Base-by-base conservation (phyloP, 2,797 vertebrate genomes). In the Philypnodon macrostomus region DNA sequence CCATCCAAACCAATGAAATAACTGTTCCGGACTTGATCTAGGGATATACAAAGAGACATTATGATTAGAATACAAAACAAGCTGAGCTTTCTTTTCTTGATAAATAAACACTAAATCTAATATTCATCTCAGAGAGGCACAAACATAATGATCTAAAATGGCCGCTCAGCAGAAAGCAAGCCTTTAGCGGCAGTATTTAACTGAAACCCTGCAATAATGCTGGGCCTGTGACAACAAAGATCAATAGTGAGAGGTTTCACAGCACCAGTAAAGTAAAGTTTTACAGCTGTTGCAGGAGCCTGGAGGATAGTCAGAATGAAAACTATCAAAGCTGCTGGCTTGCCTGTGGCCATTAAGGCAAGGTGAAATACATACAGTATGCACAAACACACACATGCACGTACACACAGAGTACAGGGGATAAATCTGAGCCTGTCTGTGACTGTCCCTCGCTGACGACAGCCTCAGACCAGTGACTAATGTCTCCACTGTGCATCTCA, bases 1-100 rank as follows among this genome's bases (percentile, higher is more conserved):
- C 96, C 96, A 0, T 98, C 96, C 0, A 96, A 90, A 0, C 96
- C 95, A 0, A 99, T 94, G 85, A 94, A 97, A 79, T 99, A 98
- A 80, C 95, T 98, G 90, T 99, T 99, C 37, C 94, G 91, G 33
- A 98, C 97, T 92, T 98, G 95, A 77, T 98, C 97, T 99, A 77
- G 35, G 46, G 57, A 60, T 11, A 21, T 16, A 41, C 4, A 47
- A 63, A 34, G 18, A 50, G 26, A 14, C 2, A 48, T 52, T 21
- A 53, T 23, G 46, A 47, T 66, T 47, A 44, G 29, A 12, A 58
- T 31, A 47, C 37, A 51, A 47, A 15, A 60, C 64, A 47, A 63
- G 53, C 54, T 50, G 36, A 33, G 18, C 27, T 39, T 33, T 51
- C 51, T 47, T 45, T 21, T 50, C 62, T 56, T 71, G 70, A 71